Evolutionary conservation across 2,888 invertebrate species (phyloP), one percentile per base, ranked within the genome.

Genomic region (Strigamia transsilvanica): DNA sequence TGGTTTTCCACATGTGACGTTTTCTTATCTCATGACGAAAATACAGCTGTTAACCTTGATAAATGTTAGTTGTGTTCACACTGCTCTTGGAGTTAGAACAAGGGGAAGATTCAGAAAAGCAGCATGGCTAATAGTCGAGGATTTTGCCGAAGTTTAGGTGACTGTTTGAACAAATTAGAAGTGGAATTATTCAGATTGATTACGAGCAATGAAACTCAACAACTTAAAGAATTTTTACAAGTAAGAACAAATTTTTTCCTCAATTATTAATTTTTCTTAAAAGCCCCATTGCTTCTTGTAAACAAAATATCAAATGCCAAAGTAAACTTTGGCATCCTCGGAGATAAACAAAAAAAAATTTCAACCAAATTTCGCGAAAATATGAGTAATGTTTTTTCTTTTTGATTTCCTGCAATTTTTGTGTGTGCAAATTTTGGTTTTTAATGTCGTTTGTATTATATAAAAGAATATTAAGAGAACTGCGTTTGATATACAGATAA

Each of bases 141-240:
- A 23, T 56, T 56, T 56, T 56, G 56, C 56, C 56, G 56, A 0
- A 56, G 18, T 56, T 56, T 56, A 18, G 56, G 56, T 1, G 56
- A 56, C 7, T 9, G 21, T 56, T 56, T 56, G 56, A 56, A 18
- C 21, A 18, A n/a, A 5, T 56, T 56, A 32, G 73, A 73, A 73
- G 27, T n/a, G 27, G 73, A 73, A 13, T 73, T 73, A n/a, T 73
- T 73, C n/a, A 23, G 73, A 73, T 13, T 73, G 32, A 73, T 73
- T 15, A 73, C 32, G 5, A 27, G 15, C 73, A 32, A 32, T 12
- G 73, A 73, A 73, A 73, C 27, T 32, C 13, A 73, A 32, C 27
- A 73, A 27, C 32, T 73, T 2, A 73, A 73, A 32, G 73, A 73
- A 32, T 73, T 73, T 32, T 73, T 73, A 73, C 73, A 32, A 12